phyloP scores from a whole-genome alignment of 2,113 vertebrate species.

The Ptilorrhoa leucosticta region DNA sequence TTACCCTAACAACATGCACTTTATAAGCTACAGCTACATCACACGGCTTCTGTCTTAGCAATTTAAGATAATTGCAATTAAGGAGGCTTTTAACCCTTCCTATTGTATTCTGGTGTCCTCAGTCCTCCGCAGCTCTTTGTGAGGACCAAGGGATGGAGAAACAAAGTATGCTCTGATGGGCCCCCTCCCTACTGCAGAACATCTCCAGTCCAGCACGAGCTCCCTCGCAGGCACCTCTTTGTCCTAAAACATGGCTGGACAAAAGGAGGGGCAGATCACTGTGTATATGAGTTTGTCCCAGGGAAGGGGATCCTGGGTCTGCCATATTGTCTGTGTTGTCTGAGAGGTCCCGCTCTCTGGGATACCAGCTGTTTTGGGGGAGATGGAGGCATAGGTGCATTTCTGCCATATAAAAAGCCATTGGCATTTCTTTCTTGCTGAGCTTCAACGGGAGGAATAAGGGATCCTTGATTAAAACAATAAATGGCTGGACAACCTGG shows the following conservation, averaged over 20 bases:
- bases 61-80: neutral
- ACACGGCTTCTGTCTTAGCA: neutral
- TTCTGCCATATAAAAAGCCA: neutral
- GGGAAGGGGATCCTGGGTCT: neutral
- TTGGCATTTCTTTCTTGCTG: neutral
- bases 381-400: neutral
- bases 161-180: neutral
- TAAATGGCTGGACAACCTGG: fast-evolving
- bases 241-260: neutral
- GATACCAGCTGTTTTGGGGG: neutral
- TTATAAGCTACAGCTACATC: neutral
- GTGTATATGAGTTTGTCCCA: neutral
- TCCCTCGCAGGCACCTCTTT: neutral
- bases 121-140: neutral
- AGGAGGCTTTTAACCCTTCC: neutral
- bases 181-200: neutral
- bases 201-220: neutral
- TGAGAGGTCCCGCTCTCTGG: neutral
- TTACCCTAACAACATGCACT: neutral
- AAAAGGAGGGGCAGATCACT: neutral
- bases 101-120: neutral
- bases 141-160: neutral
- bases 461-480: neutral
- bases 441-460: neutral
- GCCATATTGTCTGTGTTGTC: fast-evolving